A percentile compares a stretch with the other conserved stretches of the same genome.
Evolutionary conservation across 2,113 vertebrate species (phyloP).

Genomic region (Varanus salvator): DNA sequence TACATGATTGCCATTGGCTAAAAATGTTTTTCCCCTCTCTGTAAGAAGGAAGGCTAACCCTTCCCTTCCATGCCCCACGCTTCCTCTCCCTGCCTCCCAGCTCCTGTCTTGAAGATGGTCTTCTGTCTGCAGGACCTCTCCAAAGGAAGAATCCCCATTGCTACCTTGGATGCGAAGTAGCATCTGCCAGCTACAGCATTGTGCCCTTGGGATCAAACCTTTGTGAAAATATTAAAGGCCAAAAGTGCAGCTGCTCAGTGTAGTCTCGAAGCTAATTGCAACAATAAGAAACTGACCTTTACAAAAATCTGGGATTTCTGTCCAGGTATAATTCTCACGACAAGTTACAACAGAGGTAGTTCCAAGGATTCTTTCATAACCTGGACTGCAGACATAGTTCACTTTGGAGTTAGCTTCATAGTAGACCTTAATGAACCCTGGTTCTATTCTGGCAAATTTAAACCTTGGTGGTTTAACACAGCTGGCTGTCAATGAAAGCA

Average conservation of each 20-base stretch:
- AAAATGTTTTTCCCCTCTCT: no score
- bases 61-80: no score
- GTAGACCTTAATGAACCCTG: not conserved
- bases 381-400: conserved; percentile 67
- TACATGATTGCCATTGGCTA: no score
- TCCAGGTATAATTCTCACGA: conserved; percentile 57
- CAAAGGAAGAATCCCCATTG: no score
- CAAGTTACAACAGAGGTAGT: conserved; percentile 55
- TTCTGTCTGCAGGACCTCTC: no score
- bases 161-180: no score
- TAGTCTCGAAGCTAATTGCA: not conserved
- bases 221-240: not conserved
- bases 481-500: conserved; percentile 52
- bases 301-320: conserved; percentile 52
- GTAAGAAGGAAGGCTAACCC: no score
- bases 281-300: conserved; percentile 57
- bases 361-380: conserved; percentile 56
- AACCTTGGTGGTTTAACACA: not conserved
- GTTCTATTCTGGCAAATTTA: conserved; percentile 46
- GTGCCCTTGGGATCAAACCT: not conserved
- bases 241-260: not conserved
- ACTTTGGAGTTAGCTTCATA: conserved; percentile 1
- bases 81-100: no score
- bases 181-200: no score
- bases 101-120: no score